Evolutionary conservation across 2,113 vertebrate species (phyloP).

Genomic region (Peromyscus californicus): DNA sequence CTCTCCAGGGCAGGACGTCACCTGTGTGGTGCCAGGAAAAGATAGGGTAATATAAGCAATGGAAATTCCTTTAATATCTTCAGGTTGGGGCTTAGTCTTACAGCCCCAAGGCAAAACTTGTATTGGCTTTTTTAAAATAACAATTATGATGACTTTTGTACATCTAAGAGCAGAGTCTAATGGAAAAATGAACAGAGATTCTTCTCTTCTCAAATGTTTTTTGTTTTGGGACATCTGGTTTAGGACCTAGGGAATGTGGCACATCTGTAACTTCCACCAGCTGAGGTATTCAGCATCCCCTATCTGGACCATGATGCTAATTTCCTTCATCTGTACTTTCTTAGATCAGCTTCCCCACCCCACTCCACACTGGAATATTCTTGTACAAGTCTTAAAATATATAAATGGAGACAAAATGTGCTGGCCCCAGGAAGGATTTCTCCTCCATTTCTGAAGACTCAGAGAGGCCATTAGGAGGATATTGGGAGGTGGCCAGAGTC

Average conservation of each 20-base stretch:
- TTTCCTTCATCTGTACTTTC: neutral
- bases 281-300: neutral
- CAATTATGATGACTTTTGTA: conserved; percentile 29
- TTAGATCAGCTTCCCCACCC: neutral
- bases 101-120: conserved; percentile 16
- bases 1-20: neutral
- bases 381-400: neutral
- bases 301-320: neutral
- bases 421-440: neutral
- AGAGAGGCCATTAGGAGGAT: neutral
- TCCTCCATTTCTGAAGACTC: neutral
- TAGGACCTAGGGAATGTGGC: neutral
- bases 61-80: neutral
- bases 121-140: conserved; percentile 38
- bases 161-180: neutral
- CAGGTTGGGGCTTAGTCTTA: neutral
- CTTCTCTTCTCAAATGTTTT: conserved; percentile 15
- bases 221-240: conserved; percentile 8
- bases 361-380: neutral
- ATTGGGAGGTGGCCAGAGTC: neutral
- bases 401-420: neutral
- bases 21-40: neutral
- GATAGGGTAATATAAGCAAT: neutral
- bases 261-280: neutral
- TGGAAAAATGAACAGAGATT: conserved; percentile 6